Base-by-base conservation (phyloP, 92 coral and sea anemone genomes). In the Pocillopora grandis region DNA sequence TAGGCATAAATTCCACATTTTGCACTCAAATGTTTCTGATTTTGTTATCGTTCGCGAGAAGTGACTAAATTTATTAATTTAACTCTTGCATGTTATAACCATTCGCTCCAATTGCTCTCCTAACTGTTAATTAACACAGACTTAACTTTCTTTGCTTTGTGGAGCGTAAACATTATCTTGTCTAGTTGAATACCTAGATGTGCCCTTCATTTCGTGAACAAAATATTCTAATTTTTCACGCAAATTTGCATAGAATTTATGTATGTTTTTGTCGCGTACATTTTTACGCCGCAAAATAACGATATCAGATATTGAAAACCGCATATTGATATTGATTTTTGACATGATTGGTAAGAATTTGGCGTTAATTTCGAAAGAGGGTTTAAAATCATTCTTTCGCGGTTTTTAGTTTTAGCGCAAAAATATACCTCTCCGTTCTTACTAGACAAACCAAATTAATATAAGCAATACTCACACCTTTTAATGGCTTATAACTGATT, bases 81-180 rank as follows among this genome's bases (percentile, higher is more conserved):
- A 42, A 48, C 49, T 59, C 23, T 11, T 33, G 66, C 64, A 58
- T 76, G 9, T 33, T 20, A 70, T 70, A 35, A 70, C 56, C 17
- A 70, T 70, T 5, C 23, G 52, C 8, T 33, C 35, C 36, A 76
- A 21, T 23, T 56, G 27, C 23, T 56, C 61, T 61, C 16, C 67
- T 62, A 66, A 61, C 58, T 64, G 74, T 66, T 74, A 79, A 79
- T 79, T 79, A 80, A 11, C 84, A 18, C 16, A 14, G 56, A 65
- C 67, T 80, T 73, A 37, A 37, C 19, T 81, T 65, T 71, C 85
- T 36, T 17, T 7, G 11, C 52, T 18, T 58, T 56, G 31, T 17
- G 17, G 57, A 58, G 10, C 49, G 19, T 12, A 69, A 69, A 36
- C 70, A 71, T 71, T 57, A 35, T 9, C 5, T 55, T n/a, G 14